Conservation (phyloP, 2,113 vertebrate species). For the Pica pica region DNA sequence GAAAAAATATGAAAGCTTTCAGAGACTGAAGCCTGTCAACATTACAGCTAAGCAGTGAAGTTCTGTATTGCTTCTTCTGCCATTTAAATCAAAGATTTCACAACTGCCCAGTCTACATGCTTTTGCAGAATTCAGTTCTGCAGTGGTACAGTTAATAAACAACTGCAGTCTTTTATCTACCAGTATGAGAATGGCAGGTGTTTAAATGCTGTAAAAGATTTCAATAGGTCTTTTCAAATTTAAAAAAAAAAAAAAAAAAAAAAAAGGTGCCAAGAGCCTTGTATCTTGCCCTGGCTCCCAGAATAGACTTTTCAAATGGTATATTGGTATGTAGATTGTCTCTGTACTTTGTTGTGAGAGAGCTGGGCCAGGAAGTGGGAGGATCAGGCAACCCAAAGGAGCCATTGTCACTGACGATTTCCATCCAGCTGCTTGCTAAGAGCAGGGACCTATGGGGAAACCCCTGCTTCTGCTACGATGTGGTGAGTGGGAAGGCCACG, state of each 20-base stretch:
- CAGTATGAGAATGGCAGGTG: background rate
- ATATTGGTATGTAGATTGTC: background rate
- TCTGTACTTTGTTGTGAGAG: background rate
- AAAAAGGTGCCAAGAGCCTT: background rate
- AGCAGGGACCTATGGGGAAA: background rate
- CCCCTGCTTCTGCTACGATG: background rate
- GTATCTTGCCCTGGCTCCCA: background rate
- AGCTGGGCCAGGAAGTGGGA: too few relatives aligned
- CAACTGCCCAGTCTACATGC: background rate
- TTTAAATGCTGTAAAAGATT: background rate
- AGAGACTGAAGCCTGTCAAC: background rate
- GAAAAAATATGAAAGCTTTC: background rate
- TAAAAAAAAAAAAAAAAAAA: background rate
- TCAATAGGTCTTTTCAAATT: background rate
- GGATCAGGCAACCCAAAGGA: background rate
- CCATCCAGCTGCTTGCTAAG: background rate
- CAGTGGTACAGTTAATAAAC: background rate
- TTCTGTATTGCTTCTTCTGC: background rate
- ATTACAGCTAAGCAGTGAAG: background rate
- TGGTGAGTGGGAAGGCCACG: background rate
- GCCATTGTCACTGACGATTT: accelerated
- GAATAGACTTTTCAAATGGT: background rate
- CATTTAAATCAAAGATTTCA: background rate
- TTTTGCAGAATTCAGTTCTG: background rate
- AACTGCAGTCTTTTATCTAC: background rate